These are phyloP conservation scores for Drosophila maculinotata DNA, from an alignment of 2,888 invertebrate species.

Conservation along the genomic window DNA sequence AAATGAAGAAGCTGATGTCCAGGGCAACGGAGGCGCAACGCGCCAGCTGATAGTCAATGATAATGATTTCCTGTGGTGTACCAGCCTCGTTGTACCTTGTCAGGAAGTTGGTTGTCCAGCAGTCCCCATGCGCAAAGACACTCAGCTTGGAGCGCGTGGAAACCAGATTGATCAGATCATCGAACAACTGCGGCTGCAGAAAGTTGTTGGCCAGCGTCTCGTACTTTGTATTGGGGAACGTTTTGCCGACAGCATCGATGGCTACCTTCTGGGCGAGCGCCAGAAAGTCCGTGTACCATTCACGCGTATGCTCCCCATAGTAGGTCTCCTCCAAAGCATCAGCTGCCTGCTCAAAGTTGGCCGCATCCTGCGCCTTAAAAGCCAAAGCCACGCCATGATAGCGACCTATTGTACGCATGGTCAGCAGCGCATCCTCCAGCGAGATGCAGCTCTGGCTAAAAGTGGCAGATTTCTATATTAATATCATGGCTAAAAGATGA, in stretches of 20 bases:
- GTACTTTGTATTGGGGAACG: slow-evolving; percentile 87
- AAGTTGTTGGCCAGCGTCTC: slow-evolving; percentile 87
- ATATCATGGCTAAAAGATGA: too few relatives aligned
- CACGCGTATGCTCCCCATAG: slow-evolving; percentile 86
- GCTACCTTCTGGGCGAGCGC: slow-evolving; percentile 86
- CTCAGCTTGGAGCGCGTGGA: slow-evolving; percentile 84
- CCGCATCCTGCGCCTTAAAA: slow-evolving; percentile 86
- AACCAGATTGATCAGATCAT: slow-evolving; percentile 84
- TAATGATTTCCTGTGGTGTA: slow-evolving; percentile 83
- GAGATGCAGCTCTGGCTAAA: slow-evolving; percentile 62
- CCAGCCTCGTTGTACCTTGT: slow-evolving; percentile 84
- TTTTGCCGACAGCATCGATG: slow-evolving; percentile 88
- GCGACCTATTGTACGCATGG: slow-evolving; percentile 86
- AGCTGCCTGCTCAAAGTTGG: slow-evolving; percentile 85
- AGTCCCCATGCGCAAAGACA: slow-evolving; percentile 90
- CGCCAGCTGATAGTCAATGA: slow-evolving; percentile 90
- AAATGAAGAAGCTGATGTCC: slow-evolving; percentile 86
- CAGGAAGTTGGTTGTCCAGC: slow-evolving; percentile 91
- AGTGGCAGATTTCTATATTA: background rate
- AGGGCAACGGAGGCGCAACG: slow-evolving; percentile 81
- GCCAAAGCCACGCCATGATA: slow-evolving; percentile 88
- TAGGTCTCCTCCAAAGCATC: slow-evolving; percentile 86
- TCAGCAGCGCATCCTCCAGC: slow-evolving; percentile 86
- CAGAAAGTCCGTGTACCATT: slow-evolving; percentile 87
- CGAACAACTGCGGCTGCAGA: slow-evolving; percentile 86